phyloP scores from a whole-genome alignment of 2,113 vertebrate species.

The Struthidea cinerea region DNA sequence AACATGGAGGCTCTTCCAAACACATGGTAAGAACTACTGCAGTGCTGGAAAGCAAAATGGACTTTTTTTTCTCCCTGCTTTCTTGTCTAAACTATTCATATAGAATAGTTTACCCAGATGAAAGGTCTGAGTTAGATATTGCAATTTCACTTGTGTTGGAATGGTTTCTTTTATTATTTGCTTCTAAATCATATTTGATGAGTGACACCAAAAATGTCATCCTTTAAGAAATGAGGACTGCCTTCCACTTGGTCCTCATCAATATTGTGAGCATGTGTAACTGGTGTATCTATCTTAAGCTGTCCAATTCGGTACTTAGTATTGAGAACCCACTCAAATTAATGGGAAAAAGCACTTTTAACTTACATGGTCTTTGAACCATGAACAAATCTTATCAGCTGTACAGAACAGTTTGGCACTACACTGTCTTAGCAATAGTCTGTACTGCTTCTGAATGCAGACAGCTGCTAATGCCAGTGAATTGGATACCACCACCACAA shows the following conservation, averaged over 20 bases:
- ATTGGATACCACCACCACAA: background rate
- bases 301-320: background rate
- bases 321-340: background rate
- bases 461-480: background rate
- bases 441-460: background rate
- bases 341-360: background rate
- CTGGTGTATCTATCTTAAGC: background rate
- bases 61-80: background rate
- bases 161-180: background rate
- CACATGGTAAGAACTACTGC: background rate
- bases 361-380: background rate
- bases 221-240: background rate
- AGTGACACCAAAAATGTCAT: background rate
- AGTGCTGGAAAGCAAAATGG: background rate
- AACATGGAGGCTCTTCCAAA: background rate
- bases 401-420: background rate
- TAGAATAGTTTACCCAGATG: background rate
- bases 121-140: background rate
- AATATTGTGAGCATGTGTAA: fast-evolving
- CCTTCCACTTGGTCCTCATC: background rate
- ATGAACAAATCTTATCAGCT: background rate
- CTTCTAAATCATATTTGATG: background rate
- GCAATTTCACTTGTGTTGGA: background rate
- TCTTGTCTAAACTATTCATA: background rate
- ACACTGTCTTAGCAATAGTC: background rate